These are phyloP conservation scores for Brachirus orientalis DNA, from an alignment of 2,113 vertebrate species.

Conservation along the genomic window DNA sequence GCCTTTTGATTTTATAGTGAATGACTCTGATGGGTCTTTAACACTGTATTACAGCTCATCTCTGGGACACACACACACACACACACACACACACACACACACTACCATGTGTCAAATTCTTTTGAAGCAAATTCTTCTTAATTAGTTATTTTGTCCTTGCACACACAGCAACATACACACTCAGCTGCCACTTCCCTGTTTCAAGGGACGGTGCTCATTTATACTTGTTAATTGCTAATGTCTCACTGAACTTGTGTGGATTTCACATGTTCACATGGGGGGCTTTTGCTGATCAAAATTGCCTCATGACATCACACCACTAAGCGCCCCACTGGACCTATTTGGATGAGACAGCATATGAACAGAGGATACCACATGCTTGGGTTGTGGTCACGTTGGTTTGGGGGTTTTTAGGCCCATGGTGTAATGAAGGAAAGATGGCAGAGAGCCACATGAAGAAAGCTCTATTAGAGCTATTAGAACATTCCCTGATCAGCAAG, in stretches of 20 bases:
- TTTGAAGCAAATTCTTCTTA: slow-evolving; percentile 43
- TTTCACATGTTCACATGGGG: slow-evolving; percentile 36
- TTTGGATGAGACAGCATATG: slow-evolving; percentile 57
- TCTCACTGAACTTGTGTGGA: slow-evolving; percentile 14
- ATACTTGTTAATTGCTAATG: slow-evolving; percentile 47
- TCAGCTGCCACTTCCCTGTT: slow-evolving; percentile 40
- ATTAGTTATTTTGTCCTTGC: slow-evolving; percentile 42
- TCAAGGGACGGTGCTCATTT: slow-evolving; percentile 45
- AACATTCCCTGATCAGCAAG: slow-evolving; percentile 57
- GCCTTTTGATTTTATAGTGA: slow-evolving; percentile 49
- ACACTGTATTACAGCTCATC: slow-evolving; percentile 45
- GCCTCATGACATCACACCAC: slow-evolving; percentile 59
- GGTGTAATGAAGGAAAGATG: slow-evolving; percentile 74
- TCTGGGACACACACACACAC: too few species aligned
- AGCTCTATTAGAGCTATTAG: slow-evolving; percentile 55
- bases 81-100: too few species aligned
- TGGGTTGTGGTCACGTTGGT: slow-evolving; percentile 59
- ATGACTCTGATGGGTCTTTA: slow-evolving; percentile 34
- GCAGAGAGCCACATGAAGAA: slow-evolving; percentile 61
- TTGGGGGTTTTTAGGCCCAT: slow-evolving; percentile 44
- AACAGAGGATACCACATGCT: slow-evolving; percentile 60
- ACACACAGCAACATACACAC: slow-evolving; percentile 11
- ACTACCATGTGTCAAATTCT: slow-evolving; percentile 47
- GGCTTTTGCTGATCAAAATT: slow-evolving; percentile 49
- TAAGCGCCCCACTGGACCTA: slow-evolving; percentile 7